Conservation (phyloP, 2,113 vertebrate species). For the Aegithalos caudatus region DNA sequence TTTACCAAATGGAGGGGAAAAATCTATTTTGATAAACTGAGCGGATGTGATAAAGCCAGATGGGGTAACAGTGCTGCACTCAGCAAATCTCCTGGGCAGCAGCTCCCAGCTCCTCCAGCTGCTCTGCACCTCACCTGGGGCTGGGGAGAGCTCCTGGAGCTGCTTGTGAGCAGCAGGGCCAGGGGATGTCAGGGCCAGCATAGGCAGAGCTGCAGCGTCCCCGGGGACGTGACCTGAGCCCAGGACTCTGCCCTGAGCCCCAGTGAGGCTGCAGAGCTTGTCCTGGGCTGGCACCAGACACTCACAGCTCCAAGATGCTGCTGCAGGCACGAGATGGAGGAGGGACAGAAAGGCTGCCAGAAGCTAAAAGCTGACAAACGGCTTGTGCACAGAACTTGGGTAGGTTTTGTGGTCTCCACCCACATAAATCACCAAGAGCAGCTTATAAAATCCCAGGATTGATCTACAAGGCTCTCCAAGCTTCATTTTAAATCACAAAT, state of each 20-base stretch:
- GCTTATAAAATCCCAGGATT: neutral
- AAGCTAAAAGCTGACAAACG: neutral
- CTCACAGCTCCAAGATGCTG: neutral
- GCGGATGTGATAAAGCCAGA: accelerated
- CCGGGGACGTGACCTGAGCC: neutral
- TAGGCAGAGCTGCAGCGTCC: neutral
- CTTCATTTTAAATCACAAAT: neutral
- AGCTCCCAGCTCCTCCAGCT: neutral
- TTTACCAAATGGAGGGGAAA: neutral
- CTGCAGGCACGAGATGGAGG: neutral
- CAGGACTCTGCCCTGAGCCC: neutral
- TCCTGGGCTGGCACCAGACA: neutral
- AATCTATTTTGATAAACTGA: neutral
- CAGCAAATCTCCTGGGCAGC: neutral
- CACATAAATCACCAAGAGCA: neutral
- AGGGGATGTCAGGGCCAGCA: neutral
- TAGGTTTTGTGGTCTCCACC: neutral
- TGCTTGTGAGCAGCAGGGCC: neutral
- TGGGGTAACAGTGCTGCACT: accelerated
- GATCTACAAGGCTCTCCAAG: neutral
- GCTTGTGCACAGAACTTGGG: neutral
- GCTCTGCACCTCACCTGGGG: neutral
- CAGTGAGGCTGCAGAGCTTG: accelerated
- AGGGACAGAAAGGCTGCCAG: neutral
- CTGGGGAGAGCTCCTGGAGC: neutral